These are phyloP conservation scores for Hirtodrosophila histrioides DNA, from an alignment of 2,888 invertebrate species.

Conservation along the genomic window DNA sequence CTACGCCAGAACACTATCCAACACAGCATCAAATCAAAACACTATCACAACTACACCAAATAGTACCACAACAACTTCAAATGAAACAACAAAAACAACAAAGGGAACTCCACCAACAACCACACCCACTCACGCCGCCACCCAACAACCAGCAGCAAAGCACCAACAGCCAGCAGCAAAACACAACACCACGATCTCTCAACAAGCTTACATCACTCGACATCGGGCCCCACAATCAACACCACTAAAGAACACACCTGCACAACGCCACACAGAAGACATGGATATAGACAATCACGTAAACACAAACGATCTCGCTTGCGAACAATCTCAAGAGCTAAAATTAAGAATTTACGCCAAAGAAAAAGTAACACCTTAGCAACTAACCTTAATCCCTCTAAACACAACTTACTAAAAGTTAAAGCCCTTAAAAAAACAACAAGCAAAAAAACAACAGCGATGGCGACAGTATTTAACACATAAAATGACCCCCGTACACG, in stretches of 20 bases:
- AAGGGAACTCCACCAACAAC: slow-evolving; percentile 9
- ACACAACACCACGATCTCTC: background rate
- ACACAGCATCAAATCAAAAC: too few species aligned
- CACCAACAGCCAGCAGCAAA: background rate
- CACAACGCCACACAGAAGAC: background rate
- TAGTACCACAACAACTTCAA: too few species aligned
- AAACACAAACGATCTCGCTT: too few species aligned
- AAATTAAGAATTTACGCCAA: too few species aligned
- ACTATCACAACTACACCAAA: too few species aligned
- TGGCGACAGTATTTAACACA: background rate
- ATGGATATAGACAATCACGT: too few species aligned
- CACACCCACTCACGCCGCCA: background rate
- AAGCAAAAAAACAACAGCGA: background rate
- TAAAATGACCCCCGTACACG: background rate
- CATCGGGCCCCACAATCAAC: too few species aligned
- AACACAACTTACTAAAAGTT: too few species aligned
- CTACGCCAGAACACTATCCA: too few species aligned
- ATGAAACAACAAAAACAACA: background rate
- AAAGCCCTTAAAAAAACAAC: background rate
- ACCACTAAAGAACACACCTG: background rate
- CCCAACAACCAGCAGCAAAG: background rate
- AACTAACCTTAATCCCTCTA: too few species aligned
- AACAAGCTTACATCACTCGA: background rate
- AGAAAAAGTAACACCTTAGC: too few species aligned
- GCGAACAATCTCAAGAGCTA: too few species aligned